Evolutionary conservation across 2,888 invertebrate species (phyloP).

Genomic region (Catocala fraxini): DNA sequence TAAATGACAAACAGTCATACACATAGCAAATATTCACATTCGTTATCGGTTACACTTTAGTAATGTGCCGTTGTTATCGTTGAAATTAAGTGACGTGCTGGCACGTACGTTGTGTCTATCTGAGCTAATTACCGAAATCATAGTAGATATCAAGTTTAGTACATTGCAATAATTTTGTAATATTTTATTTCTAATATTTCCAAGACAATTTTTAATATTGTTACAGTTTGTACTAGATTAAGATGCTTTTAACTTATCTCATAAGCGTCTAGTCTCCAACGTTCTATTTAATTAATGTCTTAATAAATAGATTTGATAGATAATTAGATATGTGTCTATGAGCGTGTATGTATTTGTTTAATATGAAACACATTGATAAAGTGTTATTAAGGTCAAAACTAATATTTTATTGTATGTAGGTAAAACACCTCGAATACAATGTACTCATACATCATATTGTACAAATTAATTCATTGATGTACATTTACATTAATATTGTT

Average conservation of each 20-base stretch:
- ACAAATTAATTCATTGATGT: too few species aligned
- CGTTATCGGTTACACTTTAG: constrained; percentile 75
- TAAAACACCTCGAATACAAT: neutral
- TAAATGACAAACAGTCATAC: constrained; percentile 36
- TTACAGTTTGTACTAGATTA: too few species aligned
- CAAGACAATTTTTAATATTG: too few species aligned
- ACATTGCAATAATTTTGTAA: constrained; percentile 7
- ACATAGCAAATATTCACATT: constrained; percentile 44
- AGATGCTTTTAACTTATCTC: too few species aligned
- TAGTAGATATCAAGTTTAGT: constrained; percentile 11
- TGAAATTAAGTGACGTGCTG: constrained; percentile 52
- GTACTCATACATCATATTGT: neutral
- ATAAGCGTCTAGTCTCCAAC: too few species aligned
- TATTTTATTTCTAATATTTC: neutral
- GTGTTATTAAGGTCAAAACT: constrained; percentile 31
- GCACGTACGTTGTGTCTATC: constrained; percentile 38
- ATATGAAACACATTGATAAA: constrained; percentile 18
- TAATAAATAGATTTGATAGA: too few species aligned
- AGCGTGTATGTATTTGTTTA: neutral
- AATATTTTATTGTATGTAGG: neutral
- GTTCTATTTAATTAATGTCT: too few species aligned
- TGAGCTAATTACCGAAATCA: constrained; percentile 32
- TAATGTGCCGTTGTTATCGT: constrained; percentile 67
- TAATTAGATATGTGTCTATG: too few species aligned
- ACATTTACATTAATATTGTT: too few species aligned